phyloP scores from a whole-genome alignment of 1,140 invertebrate genomes.

The Colletes gigas region DNA sequence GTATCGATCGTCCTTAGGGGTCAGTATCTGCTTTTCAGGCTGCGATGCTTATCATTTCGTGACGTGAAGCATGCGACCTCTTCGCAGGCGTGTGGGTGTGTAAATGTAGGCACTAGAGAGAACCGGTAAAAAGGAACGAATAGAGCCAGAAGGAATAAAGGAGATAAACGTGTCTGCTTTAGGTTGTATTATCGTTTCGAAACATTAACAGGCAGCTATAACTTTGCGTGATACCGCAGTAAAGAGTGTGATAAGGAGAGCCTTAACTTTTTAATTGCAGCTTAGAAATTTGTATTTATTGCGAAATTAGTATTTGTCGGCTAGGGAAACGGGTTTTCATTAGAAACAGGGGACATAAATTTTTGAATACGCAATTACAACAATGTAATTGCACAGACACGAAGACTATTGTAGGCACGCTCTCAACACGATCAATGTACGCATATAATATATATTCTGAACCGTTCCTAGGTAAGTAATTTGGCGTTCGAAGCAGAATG shows the following conservation, averaged over 20 bases:
- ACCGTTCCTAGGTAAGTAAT: too few species aligned
- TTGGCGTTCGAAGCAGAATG: too few species aligned
- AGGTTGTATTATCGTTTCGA: background rate
- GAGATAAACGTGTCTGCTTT: constrained; percentile 25
- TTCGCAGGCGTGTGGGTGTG: background rate
- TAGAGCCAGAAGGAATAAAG: background rate
- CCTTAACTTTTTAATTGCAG: constrained; percentile 1
- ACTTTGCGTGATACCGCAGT: background rate
- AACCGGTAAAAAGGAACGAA: constrained; percentile 30
- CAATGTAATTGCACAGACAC: too few species aligned
- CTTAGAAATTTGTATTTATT: background rate
- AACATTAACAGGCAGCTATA: background rate
- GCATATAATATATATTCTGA: too few species aligned
- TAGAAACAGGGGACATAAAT: background rate
- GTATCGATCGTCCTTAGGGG: constrained; percentile 65
- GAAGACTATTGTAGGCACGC: too few species aligned
- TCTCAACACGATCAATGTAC: too few species aligned
- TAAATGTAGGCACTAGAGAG: background rate
- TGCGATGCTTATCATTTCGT: constrained; percentile 67
- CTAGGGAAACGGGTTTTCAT: background rate
- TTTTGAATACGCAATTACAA: too few species aligned
- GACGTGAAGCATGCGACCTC: constrained; percentile 63
- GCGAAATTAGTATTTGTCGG: too few species aligned
- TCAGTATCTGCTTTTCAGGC: constrained; percentile 67
- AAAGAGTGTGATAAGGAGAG: background rate